phyloP scores from a whole-genome alignment of 2,797 vertebrate species.

The Helostoma temminkii region DNA sequence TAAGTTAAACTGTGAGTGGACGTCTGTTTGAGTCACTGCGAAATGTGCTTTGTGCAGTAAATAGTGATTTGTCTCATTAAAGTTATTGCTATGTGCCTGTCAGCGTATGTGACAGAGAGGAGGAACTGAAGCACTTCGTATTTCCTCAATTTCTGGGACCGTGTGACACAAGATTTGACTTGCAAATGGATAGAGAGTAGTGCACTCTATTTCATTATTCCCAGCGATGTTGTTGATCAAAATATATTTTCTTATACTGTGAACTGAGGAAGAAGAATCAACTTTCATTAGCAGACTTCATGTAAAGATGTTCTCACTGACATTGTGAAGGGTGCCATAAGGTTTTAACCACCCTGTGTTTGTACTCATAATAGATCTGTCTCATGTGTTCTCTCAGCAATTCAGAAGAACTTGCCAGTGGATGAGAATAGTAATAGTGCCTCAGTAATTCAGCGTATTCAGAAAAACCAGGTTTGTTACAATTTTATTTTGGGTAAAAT shows the following conservation, averaged over 20 bases:
- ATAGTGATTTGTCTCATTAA: neutral
- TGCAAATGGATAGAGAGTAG: slow-evolving; percentile 51
- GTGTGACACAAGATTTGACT: slow-evolving; percentile 49
- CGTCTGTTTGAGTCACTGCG: neutral
- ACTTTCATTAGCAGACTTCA: neutral
- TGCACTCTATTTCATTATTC: neutral
- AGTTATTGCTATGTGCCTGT: neutral
- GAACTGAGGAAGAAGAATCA: neutral
- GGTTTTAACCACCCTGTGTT: neutral
- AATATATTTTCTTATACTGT: neutral
- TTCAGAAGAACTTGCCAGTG: slow-evolving; percentile 57
- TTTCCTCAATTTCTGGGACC: slow-evolving; percentile 27
- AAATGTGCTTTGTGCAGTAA: neutral
- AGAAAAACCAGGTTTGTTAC: slow-evolving; percentile 78
- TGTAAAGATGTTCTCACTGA: neutral
- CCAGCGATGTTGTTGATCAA: neutral
- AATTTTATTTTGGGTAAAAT: slow-evolving; percentile 8
- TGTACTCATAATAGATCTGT: neutral
- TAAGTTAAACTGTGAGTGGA: slow-evolving; percentile 74
- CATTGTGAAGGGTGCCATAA: neutral
- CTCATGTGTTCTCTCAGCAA: slow-evolving; percentile 56
- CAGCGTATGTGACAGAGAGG: neutral
- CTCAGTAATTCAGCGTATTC: slow-evolving; percentile 78
- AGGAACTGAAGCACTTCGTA: slow-evolving; percentile 1
- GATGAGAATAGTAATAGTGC: slow-evolving; percentile 44